phyloP scores from a whole-genome alignment of 2,113 vertebrate species.

The Phycodurus eques region DNA sequence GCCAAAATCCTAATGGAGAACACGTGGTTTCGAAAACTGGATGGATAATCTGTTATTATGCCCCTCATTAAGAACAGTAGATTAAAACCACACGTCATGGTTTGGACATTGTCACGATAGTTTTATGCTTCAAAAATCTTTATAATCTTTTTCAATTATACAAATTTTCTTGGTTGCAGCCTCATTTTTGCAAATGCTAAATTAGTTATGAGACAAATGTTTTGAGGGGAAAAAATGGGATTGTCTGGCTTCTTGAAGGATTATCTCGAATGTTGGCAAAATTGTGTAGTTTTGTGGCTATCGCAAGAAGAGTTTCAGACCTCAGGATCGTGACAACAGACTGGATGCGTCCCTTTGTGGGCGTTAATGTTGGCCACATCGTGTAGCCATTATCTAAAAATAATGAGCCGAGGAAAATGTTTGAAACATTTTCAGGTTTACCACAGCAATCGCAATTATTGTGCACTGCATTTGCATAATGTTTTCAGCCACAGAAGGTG shows the following conservation, averaged over 20 bases:
- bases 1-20: too few relatives aligned
- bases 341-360: constrained; percentile 16
- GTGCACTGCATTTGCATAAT: background rate
- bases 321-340: constrained; percentile 32
- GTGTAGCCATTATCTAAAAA: constrained; percentile 34
- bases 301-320: constrained; percentile 8
- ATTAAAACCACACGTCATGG: too few relatives aligned
- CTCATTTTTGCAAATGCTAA: background rate
- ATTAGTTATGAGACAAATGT: background rate
- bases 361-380: constrained; percentile 34
- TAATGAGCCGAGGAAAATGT: constrained; percentile 22
- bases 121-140: background rate
- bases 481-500: constrained; percentile 6
- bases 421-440: constrained; percentile 16
- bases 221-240: too few relatives aligned
- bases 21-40: too few relatives aligned
- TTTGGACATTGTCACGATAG: too few relatives aligned
- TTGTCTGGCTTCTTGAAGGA: background rate
- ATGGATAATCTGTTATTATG: too few relatives aligned
- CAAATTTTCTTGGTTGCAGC: background rate
- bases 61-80: too few relatives aligned
- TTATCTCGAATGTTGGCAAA: constrained; percentile 5
- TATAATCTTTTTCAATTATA: background rate
- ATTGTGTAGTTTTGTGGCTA: constrained; percentile 4
- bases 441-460: constrained; percentile 12